Evolutionary conservation across 2,797 vertebrate species (phyloP), one percentile per base, ranked within the genome.

Genomic region (Xyrichtys novacula): DNA sequence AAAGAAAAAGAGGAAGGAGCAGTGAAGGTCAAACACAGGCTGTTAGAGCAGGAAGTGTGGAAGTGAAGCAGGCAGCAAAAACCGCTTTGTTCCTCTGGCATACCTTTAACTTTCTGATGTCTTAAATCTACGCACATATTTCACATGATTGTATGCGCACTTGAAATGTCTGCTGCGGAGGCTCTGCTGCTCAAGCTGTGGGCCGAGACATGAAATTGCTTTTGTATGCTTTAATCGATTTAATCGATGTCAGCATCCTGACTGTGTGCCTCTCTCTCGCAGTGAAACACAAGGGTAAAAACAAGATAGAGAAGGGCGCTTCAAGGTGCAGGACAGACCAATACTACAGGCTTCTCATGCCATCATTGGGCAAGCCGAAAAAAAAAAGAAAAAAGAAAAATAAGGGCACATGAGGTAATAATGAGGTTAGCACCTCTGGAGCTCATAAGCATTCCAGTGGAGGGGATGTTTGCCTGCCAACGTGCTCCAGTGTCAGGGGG

Each of bases 181-280:
- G 61, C 58, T 65, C 36, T 16, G 56, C 36, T 65, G 75, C 69
- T 81, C 60, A 83, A 76, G 58, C 76, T 23, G 59, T 34, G 55
- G 67, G 40, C 31, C 9, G 14, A 65, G 71, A 88, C 48, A 28
- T 88, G 67, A 85, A 89, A 87, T 86, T 80, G 64, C 80, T 84
- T 77, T 76, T 54, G 73, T 53, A 72, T 26, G 60, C 72, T 76
- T 75, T 57, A 85, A 82, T 85, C 70, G 60, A 85, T 87, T 88
- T 73, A 39, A 62, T 71, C 68, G 66, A 64, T 70, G 57, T 68
- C 83, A 65, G 75, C 43, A 60, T 86, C 84, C 84, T 68, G 66
- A 85, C 85, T 23, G 36, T 26, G 26, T 56, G 78, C 75, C 78
- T 52, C 53, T 66, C 43, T 62, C 59, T 65, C 38, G 26, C 12